Evolutionary conservation across 1,140 invertebrate genomes (phyloP).

Genomic region (Drosophila athabasca): DNA sequence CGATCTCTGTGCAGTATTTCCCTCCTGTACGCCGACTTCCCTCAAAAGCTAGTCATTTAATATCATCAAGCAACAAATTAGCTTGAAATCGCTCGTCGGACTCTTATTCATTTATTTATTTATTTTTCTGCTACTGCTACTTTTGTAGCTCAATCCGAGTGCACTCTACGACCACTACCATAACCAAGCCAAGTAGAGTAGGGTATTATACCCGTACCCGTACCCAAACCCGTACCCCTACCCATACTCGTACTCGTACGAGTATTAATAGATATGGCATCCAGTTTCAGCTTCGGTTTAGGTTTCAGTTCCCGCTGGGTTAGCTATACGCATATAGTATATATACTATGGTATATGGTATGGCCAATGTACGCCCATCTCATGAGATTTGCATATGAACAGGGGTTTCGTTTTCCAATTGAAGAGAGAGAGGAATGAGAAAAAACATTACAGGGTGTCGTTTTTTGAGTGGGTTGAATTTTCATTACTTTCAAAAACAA

Average conservation of each 20-base stretch:
- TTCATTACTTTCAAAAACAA: too few relatives aligned
- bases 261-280: conserved; percentile 29
- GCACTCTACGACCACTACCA: conserved; percentile 23
- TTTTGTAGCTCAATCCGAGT: conserved; percentile 2
- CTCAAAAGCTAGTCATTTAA: conserved; percentile 39
- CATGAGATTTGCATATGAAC: conserved; percentile 21
- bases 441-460: conserved; percentile 15
- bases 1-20: too few relatives aligned
- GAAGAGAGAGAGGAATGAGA: too few relatives aligned
- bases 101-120: not conserved
- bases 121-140: conserved; percentile 1
- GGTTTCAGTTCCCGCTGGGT: conserved; percentile 26
- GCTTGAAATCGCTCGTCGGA: conserved; percentile 18
- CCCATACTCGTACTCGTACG: too few relatives aligned
- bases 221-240: too few relatives aligned
- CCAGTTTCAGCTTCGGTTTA: conserved; percentile 11
- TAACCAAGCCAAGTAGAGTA: not conserved
- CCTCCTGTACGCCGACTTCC: not conserved
- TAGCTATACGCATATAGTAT: conserved; percentile 10
- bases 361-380: conserved; percentile 24
- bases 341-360: not conserved
- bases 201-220: not conserved
- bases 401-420: not conserved
- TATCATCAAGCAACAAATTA: conserved; percentile 55
- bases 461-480: too few relatives aligned